A percentile compares a stretch with the other conserved stretches of the same genome.
These are phyloP conservation scores for Parazoanthus swiftii DNA, from an alignment of 92 coral and sea anemone genomes.

Conservation along the genomic window DNA sequence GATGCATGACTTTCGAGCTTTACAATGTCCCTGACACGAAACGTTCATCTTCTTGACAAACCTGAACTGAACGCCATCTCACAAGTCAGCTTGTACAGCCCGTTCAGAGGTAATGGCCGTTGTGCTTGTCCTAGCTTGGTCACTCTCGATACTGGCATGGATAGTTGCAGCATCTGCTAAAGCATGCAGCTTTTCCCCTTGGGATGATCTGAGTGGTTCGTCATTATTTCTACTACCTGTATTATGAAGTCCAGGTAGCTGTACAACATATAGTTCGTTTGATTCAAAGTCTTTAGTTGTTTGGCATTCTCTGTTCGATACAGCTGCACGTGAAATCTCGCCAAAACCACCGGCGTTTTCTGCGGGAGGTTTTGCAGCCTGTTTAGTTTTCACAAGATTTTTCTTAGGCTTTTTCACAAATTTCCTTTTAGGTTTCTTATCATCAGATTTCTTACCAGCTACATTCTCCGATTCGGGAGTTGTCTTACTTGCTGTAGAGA, in stretches of 20 bases:
- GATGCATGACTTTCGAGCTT: too few species aligned
- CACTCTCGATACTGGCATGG: background rate
- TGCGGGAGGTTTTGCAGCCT: background rate
- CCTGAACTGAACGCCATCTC: background rate
- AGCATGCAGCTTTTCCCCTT: constrained; percentile 28
- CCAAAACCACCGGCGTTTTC: background rate
- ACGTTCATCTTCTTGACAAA: background rate
- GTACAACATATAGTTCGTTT: constrained; percentile 1
- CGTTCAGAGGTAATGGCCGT: background rate
- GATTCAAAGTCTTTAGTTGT: background rate
- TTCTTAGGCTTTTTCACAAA: background rate
- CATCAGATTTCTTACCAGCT: background rate
- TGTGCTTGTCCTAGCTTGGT: background rate
- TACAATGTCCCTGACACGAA: too few species aligned
- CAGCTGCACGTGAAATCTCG: background rate
- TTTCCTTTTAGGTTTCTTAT: background rate
- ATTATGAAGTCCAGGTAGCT: constrained; percentile 1
- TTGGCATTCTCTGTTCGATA: background rate
- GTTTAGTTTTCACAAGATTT: background rate
- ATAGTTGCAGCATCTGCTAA: constrained; percentile 3
- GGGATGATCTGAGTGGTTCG: background rate
- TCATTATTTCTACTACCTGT: background rate
- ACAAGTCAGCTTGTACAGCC: background rate
- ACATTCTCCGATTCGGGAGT: background rate
- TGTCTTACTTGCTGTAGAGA: background rate